phyloP scores from a whole-genome alignment of 2,113 vertebrate species.

The Cavia aperea region DNA sequence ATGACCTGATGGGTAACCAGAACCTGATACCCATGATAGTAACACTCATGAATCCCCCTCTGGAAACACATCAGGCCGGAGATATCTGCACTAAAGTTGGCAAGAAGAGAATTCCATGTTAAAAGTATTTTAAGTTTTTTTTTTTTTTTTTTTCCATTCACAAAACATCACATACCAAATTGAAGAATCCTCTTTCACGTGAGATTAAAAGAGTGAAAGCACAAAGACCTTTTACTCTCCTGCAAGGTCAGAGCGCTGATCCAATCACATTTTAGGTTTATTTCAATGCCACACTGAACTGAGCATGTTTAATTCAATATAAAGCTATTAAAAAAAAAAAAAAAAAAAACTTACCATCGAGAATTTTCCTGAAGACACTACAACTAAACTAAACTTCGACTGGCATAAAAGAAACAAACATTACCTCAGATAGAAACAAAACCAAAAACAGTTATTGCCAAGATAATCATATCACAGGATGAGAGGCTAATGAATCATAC shows the following conservation, averaged over 20 bases:
- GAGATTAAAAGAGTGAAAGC: not conserved
- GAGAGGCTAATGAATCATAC: not conserved
- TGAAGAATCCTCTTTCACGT: not conserved
- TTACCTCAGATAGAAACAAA: not conserved
- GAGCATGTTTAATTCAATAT: not conserved
- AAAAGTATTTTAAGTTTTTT: not conserved
- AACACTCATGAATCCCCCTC: not conserved
- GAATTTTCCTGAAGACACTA: not conserved
- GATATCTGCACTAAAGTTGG: not conserved
- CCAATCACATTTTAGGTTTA: not conserved
- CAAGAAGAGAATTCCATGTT: not conserved
- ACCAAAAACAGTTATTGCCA: not conserved
- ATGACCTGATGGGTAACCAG: not conserved
- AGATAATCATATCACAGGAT: not conserved
- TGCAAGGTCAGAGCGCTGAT: not conserved
- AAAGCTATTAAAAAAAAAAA: not conserved
- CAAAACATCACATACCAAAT: not conserved
- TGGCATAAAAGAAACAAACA: not conserved
- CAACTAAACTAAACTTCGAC: not conserved
- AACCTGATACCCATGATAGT: not conserved
- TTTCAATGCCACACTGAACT: not conserved
- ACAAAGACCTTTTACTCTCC: not conserved
- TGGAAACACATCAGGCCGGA: not conserved
- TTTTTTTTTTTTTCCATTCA: not conserved
- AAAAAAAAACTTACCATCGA: not conserved